These are phyloP conservation scores for Willisornis vidua DNA, from an alignment of 2,113 vertebrate genomes.

Conservation along the genomic window DNA sequence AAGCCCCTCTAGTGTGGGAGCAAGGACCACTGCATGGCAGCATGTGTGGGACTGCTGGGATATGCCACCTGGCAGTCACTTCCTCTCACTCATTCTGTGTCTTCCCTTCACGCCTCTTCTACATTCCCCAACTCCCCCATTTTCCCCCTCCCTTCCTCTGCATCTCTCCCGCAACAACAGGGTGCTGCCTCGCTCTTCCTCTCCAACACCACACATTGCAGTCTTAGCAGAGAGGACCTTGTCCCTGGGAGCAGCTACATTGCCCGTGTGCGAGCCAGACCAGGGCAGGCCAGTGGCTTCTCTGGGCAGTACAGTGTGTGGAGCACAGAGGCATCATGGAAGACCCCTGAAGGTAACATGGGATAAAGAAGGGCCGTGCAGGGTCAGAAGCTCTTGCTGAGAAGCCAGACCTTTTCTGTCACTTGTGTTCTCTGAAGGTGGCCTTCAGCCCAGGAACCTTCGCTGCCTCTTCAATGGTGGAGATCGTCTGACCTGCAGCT, in stretches of 20 bases:
- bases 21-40: background rate
- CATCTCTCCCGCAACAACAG: background rate
- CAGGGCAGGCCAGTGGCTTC: background rate
- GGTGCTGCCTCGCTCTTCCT: background rate
- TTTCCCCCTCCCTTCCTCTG: fast-evolving
- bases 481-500: constrained; percentile 67
- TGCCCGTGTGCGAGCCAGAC: constrained; percentile 67
- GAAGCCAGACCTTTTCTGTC: background rate
- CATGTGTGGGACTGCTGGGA: background rate
- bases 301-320: constrained; percentile 40
- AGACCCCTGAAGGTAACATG: constrained; percentile 62
- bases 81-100: background rate
- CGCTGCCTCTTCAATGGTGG: constrained; percentile 68
- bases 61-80: background rate
- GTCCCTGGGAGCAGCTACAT: constrained; percentile 55
- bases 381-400: background rate
- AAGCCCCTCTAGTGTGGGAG: background rate
- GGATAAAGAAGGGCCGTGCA: fast-evolving
- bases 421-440: constrained; percentile 19
- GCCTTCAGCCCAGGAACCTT: constrained; percentile 69
- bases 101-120: background rate
- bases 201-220: background rate
- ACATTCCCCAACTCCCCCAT: too few species aligned
- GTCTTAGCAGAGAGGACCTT: background rate
- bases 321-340: constrained; percentile 60